Base-by-base conservation (phyloP, 2,113 vertebrate genomes). In the Oncorhynchus kisutch region DNA sequence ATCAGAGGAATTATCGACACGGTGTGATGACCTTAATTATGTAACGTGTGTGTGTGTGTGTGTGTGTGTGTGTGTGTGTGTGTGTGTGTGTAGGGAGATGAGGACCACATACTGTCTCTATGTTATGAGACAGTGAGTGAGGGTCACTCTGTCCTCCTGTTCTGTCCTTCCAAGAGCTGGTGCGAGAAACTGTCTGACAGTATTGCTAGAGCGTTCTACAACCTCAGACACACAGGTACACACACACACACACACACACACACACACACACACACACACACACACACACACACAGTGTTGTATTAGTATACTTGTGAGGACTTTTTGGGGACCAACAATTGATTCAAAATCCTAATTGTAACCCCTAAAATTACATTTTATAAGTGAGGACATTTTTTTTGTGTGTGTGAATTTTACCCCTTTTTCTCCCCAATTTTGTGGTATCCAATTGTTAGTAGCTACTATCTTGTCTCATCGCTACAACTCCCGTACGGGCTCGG, bases 81-180 rank as follows among this genome's bases (percentile, higher is more conserved):
- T 75, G 74, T 81, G 86, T 86, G 86, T 62, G 16, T 71, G 73
- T 83, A 99, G 98, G 97, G 95, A n/a, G 98, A 99, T 29, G 96
- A 98, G 29, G 96, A 99, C 82, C 95, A 98, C 65, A 85, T 99
- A 54, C 95, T 98, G 82, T 96, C 95, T 86, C 93, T 99, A 83
- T 98, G 96, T 84, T 99, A 97, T 65, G 98, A 99, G 89, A 99
- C 96, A 0, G 82, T 96, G 81, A 88, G 85, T 81, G 94, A 93
- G 59, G 95, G 96, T 70, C 95, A 95, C 87, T 96, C 97, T 67
- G 96, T 96, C 71, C 87, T 99, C 73, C 84, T 99, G 45, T 99
- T 99, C 89, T 99, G 98, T 80, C 97, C 98, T 0, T 97, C 97
- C 3, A 99, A 99, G 89, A 97, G 94, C 87, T 99, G 98, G 98